Evolutionary conservation across 2,797 vertebrate species (phyloP).

Genomic region (Oreonectes daqikongensis): DNA sequence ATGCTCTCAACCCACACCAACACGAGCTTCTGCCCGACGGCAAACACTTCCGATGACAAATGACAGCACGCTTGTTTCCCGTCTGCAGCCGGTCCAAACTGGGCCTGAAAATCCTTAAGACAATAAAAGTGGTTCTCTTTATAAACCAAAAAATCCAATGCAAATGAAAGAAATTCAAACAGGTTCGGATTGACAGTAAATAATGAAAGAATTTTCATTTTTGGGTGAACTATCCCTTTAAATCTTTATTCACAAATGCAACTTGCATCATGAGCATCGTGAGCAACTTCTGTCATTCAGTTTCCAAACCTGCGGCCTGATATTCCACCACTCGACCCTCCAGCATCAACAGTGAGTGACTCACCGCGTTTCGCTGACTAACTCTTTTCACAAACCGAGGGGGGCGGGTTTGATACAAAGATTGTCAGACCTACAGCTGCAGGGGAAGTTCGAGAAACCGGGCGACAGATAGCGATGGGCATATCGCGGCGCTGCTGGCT

Average conservation of each 20-base stretch:
- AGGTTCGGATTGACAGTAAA: no score
- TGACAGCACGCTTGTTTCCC: conserved; percentile 6
- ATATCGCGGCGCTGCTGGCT: conserved; percentile 51
- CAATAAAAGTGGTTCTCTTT: background rate
- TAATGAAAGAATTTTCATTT: background rate
- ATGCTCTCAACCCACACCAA: conserved; percentile 20
- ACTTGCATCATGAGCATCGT: background rate
- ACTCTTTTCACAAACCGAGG: conserved; percentile 40
- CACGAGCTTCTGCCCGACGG: background rate
- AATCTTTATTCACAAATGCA: background rate
- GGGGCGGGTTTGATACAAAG: conserved; percentile 24
- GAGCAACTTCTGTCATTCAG: background rate
- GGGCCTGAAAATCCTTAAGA: conserved; percentile 10
- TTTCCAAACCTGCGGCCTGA: conserved; percentile 23
- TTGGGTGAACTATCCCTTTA: background rate
- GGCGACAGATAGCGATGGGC: conserved; percentile 39
- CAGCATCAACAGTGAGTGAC: conserved; percentile 61
- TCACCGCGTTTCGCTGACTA: conserved; percentile 61
- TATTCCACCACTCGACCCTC: conserved; percentile 49
- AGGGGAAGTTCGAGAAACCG: conserved; percentile 27
- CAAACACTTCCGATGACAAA: conserved; percentile 14
- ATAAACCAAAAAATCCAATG: background rate
- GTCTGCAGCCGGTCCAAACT: background rate
- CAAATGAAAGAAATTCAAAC: no score
- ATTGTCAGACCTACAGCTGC: conserved; percentile 25